Evolutionary conservation across 2,888 invertebrate genomes (phyloP), one percentile per base, ranked within the genome.

Genomic region (Platycnemis pennipes): DNA sequence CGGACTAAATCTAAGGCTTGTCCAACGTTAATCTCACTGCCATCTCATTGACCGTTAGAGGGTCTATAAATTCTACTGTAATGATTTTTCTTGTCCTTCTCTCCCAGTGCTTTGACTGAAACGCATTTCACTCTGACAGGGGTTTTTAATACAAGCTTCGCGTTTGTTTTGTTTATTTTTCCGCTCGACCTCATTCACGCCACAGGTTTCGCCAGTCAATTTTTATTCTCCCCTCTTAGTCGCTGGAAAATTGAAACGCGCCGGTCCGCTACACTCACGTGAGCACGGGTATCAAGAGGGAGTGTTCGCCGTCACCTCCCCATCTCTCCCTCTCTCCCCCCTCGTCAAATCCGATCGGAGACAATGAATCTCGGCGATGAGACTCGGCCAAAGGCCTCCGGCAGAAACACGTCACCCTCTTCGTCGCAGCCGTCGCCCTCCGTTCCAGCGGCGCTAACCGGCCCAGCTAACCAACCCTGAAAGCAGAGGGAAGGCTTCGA

Each of bases 261-360:
- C 37, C 7, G 31, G 77, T 16, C 77, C 77, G 4, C 13, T 37
- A 11, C 31, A 37, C 37, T 37, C 11, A 1, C 31, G 37, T 13
- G 37, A 77, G 11, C 77, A 77, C 31, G 7, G 31, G 77, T 13
- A 77, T 31, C 2, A 7, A 77, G 8, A 31, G 37, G n/a, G n/a
- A n/a, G n/a, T n/a, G n/a, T n/a, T n/a, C n/a, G n/a, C n/a, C 77
- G 77, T 7, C 31, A 77, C 1, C 31, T 37, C 77, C 1, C 77
- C 31, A 37, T 77, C 37, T 77, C 31, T n/a, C n/a, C n/a, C 22
- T 63, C 26, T 53, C 22, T 56, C 63, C 8, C 37, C 13, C 31
- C 77, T 77, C 77, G 77, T 77, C 77, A 77, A 37, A 77, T 77
- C 16, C 37, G 77, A 77, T 77, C 77, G 77, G 77, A 77, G 37